Conservation (phyloP, 2,797 vertebrate genomes). For the Calcarius lapponicus region DNA sequence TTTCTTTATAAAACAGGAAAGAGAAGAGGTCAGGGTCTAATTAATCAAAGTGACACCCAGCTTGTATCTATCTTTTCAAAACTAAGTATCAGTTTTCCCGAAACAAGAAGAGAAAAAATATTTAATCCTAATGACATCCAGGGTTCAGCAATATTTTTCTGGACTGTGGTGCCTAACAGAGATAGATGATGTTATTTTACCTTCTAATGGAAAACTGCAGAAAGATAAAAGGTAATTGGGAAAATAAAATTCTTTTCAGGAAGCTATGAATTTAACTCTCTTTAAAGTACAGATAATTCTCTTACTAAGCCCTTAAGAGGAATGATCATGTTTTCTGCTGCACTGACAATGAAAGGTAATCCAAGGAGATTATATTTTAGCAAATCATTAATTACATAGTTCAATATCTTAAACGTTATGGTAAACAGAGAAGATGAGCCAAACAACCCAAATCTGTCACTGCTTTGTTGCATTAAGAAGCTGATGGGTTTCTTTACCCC, state of each 20-base stretch:
- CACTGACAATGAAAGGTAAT: conserved; percentile 53
- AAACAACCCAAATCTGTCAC: conserved; percentile 30
- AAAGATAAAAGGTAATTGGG: conserved; percentile 50
- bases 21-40: background rate
- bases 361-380: conserved; percentile 44
- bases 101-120: background rate
- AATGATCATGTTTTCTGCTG: conserved; percentile 33
- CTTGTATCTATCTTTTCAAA: background rate
- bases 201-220: conserved; percentile 48
- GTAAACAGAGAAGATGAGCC: conserved; percentile 35
- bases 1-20: background rate
- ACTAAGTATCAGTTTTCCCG: background rate
- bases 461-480: background rate
- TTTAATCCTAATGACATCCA: conserved; percentile 30
- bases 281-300: conserved; percentile 46
- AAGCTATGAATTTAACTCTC: conserved; percentile 40
- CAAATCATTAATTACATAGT: conserved; percentile 47
- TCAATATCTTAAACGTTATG: conserved; percentile 35
- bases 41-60: background rate
- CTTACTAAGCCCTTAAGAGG: conserved; percentile 21
- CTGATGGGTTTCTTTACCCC: background rate
- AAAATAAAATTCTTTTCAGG: conserved; percentile 17
- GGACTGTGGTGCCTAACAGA: conserved; percentile 15
- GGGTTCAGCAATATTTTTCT: conserved; percentile 11
- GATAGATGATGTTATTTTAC: conserved; percentile 53